Conservation (phyloP, 2,888 invertebrate genomes). For the Dasypogon diadema region DNA sequence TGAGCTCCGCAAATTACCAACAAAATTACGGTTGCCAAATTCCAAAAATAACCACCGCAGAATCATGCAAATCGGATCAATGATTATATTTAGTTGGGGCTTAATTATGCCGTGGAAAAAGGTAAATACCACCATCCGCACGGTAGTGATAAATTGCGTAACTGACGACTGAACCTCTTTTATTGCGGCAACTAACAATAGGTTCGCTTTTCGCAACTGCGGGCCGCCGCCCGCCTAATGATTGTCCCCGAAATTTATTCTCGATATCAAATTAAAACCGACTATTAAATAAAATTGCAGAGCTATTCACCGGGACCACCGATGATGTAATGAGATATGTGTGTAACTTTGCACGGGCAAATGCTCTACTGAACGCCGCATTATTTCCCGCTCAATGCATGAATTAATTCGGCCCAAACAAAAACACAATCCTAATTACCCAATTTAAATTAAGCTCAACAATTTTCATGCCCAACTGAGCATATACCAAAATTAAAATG, state of each 20-base stretch:
- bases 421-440: slow-evolving; percentile 18
- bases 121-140: neutral
- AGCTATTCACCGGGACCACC: neutral
- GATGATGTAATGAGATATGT: neutral
- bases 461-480: slow-evolving; percentile 42
- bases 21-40: neutral
- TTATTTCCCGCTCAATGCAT: neutral
- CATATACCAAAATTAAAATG: slow-evolving; percentile 32
- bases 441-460: slow-evolving; percentile 39
- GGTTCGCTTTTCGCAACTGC: too few species aligned
- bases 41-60: neutral
- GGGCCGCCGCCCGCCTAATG: too few species aligned
- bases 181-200: too few species aligned
- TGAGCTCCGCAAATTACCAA: neutral
- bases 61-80: neutral
- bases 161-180: too few species aligned
- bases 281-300: slow-evolving; percentile 25
- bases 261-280: neutral
- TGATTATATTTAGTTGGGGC: neutral
- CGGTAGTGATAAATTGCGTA: neutral
- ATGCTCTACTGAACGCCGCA: neutral
- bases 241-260: too few species aligned
- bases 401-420: slow-evolving; percentile 20
- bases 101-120: neutral
- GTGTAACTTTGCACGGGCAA: neutral